These are phyloP conservation scores for Rhinolophus ferrumequinum DNA, from an alignment of 2,113 vertebrate genomes.

Conservation along the genomic window DNA sequence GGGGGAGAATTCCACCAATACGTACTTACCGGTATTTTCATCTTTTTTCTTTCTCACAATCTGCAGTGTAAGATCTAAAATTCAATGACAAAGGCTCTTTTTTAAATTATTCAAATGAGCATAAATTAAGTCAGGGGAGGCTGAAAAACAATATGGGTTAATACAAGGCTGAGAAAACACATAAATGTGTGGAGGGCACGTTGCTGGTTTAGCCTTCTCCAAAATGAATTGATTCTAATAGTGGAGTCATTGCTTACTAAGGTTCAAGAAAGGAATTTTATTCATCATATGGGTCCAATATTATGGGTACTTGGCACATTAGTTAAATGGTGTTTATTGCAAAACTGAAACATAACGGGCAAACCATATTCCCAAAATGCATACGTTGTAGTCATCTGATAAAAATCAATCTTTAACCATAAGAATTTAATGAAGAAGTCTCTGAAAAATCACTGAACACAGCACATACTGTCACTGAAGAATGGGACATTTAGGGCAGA, in stretches of 20 bases:
- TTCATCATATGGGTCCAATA: slow-evolving; percentile 43
- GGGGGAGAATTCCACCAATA: background rate
- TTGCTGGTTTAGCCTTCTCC: slow-evolving; percentile 49
- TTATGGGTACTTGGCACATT: background rate
- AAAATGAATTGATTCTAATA: slow-evolving; percentile 62
- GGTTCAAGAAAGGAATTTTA: slow-evolving; percentile 35
- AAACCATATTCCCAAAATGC: background rate
- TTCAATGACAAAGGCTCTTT: background rate
- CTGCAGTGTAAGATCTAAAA: background rate
- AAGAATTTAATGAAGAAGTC: background rate
- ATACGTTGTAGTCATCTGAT: slow-evolving; percentile 46
- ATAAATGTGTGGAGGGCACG: background rate
- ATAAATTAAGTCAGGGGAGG: slow-evolving; percentile 45
- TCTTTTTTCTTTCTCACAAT: background rate
- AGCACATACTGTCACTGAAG: background rate
- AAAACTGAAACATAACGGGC: slow-evolving; percentile 41
- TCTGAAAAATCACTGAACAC: background rate
- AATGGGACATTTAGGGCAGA: accelerated
- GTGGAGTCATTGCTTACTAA: slow-evolving; percentile 28
- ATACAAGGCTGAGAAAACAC: slow-evolving; percentile 23
- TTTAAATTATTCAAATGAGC: slow-evolving; percentile 37
- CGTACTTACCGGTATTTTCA: background rate
- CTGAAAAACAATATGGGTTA: slow-evolving; percentile 34
- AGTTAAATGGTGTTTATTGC: slow-evolving; percentile 57
- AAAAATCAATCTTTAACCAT: slow-evolving; percentile 35